A percentile compares a stretch with the other conserved stretches of the same genome.
These are phyloP conservation scores for Nemotelus pantherinus DNA, from an alignment of 2,888 invertebrate genomes.

Conservation along the genomic window DNA sequence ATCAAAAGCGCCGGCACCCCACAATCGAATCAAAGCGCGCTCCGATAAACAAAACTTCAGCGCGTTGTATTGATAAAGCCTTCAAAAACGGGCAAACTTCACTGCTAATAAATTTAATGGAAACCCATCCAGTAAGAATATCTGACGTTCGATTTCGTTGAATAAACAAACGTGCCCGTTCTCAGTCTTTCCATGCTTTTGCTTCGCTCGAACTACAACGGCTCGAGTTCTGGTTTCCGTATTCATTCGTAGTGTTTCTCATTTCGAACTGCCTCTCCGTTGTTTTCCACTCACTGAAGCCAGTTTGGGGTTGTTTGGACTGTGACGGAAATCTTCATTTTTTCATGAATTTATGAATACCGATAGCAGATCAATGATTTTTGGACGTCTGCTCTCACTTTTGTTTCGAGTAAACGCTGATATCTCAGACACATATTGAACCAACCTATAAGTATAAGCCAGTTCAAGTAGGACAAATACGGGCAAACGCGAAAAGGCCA, in stretches of 20 bases:
- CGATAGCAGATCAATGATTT: constrained; percentile 35
- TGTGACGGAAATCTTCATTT: constrained; percentile 31
- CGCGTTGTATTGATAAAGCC: constrained; percentile 10
- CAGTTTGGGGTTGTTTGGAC: neutral
- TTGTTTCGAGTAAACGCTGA: too few species aligned
- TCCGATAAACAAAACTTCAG: neutral
- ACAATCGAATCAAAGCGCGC: neutral
- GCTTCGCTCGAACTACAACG: neutral
- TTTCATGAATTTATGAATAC: constrained; percentile 41
- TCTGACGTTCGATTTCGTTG: constrained; percentile 26
- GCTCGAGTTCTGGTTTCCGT: neutral
- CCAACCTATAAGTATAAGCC: neutral
- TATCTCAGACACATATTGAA: neutral
- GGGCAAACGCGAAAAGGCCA: too few species aligned
- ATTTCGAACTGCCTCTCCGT: neutral
- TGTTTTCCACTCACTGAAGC: neutral
- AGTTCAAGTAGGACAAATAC: too few species aligned
- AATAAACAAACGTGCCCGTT: constrained; percentile 37
- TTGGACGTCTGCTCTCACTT: constrained; percentile 11
- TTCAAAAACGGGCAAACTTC: constrained; percentile 17
- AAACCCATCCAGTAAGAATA: constrained; percentile 23
- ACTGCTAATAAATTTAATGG: constrained; percentile 32
- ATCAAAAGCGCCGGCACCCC: neutral
- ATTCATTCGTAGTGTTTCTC: constrained; percentile 19
- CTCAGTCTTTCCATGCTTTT: too few species aligned